These are phyloP conservation scores for Trichonephila inaurata DNA, from an alignment of 1,140 invertebrate species.

Conservation along the genomic window DNA sequence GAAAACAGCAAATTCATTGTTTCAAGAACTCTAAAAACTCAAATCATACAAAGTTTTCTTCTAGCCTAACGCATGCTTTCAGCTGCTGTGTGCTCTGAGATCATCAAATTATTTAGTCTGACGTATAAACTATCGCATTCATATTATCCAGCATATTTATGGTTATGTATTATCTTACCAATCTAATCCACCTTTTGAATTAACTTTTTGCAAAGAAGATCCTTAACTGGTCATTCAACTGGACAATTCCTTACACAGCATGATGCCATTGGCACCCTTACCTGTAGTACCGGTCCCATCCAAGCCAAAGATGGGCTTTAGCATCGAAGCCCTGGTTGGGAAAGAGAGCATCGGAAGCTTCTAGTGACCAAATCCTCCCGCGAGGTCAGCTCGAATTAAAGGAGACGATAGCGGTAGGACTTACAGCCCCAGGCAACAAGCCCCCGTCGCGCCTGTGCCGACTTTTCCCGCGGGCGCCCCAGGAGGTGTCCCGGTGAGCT, in stretches of 20 bases:
- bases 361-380: neutral
- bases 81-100: too few species aligned
- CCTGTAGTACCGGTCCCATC: conserved; percentile 90
- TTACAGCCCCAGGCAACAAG: conserved; percentile 52
- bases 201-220: too few species aligned
- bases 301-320: conserved; percentile 96
- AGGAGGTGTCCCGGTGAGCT: conserved; percentile 12
- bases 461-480: conserved; percentile 78
- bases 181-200: neutral
- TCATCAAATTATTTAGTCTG: too few species aligned
- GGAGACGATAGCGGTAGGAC: neutral
- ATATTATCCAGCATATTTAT: neutral
- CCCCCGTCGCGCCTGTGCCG: conserved; percentile 78
- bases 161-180: neutral
- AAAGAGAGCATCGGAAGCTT: conserved; percentile 63
- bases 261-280: conserved; percentile 94
- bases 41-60: too few species aligned
- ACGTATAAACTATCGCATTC: too few species aligned
- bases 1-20: too few species aligned
- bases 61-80: too few species aligned
- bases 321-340: conserved; percentile 96
- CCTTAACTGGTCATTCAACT: neutral
- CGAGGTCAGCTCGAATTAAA: neutral
- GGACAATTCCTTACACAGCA: conserved; percentile 79
- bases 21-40: too few species aligned